Evolutionary conservation across 2,888 invertebrate species (phyloP).

Genomic region (Clanis bilineata): DNA sequence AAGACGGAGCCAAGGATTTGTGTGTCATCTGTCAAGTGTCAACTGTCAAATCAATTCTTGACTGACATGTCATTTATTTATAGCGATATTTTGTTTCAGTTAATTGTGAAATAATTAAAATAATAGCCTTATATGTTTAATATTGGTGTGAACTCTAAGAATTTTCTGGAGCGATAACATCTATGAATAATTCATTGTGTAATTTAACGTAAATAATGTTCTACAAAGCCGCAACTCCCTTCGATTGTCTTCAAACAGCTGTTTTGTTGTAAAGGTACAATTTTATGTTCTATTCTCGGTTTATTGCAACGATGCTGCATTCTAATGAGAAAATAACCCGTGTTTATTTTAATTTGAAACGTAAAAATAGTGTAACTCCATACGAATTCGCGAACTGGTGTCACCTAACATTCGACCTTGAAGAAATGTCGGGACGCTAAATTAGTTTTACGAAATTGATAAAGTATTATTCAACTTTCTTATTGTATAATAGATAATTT

Average conservation of each 20-base stretch:
- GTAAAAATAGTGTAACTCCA: not conserved
- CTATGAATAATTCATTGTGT: constrained; percentile 15
- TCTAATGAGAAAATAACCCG: not conserved
- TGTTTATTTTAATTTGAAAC: not conserved
- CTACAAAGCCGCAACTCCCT: constrained; percentile 34
- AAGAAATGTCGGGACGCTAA: constrained; percentile 16
- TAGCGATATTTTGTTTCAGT: not conserved
- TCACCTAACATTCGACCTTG: constrained; percentile 47
- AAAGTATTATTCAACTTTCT: not conserved
- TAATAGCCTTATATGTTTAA: not conserved
- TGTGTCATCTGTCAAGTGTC: not conserved
- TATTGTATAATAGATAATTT: not conserved
- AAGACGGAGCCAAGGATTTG: no score
- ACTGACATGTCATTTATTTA: no score
- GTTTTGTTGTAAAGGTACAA: constrained; percentile 69
- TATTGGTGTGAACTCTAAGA: not conserved
- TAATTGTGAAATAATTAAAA: not conserved
- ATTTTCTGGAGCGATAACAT: constrained; percentile 16
- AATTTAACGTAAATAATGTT: constrained; percentile 54
- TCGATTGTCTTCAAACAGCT: constrained; percentile 50
- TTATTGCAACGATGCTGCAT: not conserved
- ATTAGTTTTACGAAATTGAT: not conserved
- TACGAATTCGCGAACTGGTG: constrained; percentile 27
- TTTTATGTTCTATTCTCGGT: not conserved
- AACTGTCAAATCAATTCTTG: no score